Evolutionary conservation across 1,140 invertebrate genomes (phyloP), one percentile per base, ranked within the genome.

Genomic region (Coptotermes formosanus): DNA sequence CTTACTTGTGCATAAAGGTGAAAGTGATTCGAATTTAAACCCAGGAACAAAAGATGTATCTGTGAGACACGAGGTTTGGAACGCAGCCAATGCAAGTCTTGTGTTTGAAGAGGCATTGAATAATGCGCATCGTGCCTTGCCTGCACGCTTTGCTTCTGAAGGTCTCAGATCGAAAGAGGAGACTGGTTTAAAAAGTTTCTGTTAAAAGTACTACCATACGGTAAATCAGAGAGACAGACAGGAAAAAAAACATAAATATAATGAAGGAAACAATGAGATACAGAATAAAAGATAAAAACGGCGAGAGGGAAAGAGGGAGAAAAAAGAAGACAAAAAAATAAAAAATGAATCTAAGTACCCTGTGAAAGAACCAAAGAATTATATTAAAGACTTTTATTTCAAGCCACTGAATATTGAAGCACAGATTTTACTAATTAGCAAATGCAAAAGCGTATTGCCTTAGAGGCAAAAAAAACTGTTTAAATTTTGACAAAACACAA

Each of bases 31-130:
- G 64, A 75, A 30, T 75, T 75, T 25, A 75, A 19, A 75, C 64
- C 0, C 64, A 75, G 64, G 25, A 30, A 75, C 64, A 75, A 75
- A 75, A 75, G 64, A 75, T 55, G 52, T 55, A 55, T 75, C n/a
- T 75, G 64, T 75, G n/a, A 75, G 30, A 75, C 64, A 8, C n/a
- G 19, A 9, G 55, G 0, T 75, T 75, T 75, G 64, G 64, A 75
- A 75, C 64, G n/a, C 64, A 75, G 64, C 64, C 64, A 75, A 75
- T 75, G n/a, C 64, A 75, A 75, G 64, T 30, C n/a, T 75, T 14
- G 64, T 8, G 64, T 75, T 25, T n/a, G 64, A n/a, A 75, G 64
- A 75, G 64, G 52, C 19, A 19, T 19, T 55, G 14, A 12, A 21
- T 55, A 19, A 55, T 55, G 52, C 4, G 1, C 3, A 55, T 12